Base-by-base conservation (phyloP, 2,888 invertebrate genomes). In the Hyppa rectilinea region DNA sequence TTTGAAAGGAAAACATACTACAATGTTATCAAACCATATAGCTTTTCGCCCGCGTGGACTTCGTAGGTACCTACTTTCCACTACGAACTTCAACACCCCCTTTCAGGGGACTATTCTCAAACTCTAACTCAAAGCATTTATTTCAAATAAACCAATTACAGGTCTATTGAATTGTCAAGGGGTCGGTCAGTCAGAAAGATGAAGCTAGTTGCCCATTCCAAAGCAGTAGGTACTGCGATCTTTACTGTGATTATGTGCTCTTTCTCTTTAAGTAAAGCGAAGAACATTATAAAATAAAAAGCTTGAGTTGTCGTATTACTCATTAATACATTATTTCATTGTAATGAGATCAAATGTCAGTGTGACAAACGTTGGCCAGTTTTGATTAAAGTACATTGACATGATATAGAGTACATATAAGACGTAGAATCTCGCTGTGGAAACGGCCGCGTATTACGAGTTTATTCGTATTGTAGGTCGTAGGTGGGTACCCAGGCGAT, bases 321-420 rank as follows among this genome's bases (percentile, higher is more conserved):
- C 26, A 23, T 40, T 34, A 14, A 34, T 49, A 23, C 17, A 23
- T 40, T 34, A 14, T 38, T 49, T 26, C 17, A 40, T 45, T 59
- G 45, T 63, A 60, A 75, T 50, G 34, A 59, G 81, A 43, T 78
- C 78, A 78, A 66, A 81, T 38, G 81, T 78, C 77, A 78, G 62
- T 68, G 49, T 77, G 36, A 58, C 3, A 59, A 65, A 29, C 31
- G 23, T 12, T 62, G 4, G 34, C 45, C 38, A 40, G 49, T 66
- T 81, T 53, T 36, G 23, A 50, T 70, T 65, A 59, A 12, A 71
- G 77, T 78, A 50, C 71, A 81, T 47, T 71, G 76, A 65, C 76
- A 62, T 53, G 38, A 64, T 60, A 43, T 36, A n/a, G n/a, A n/a
- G 2, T n/a, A 49, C 31, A 59, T 49, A 23, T 40, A 14, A 10